Conservation (phyloP, 2,797 vertebrate genomes). For the Taeniopygia guttata region DNA sequence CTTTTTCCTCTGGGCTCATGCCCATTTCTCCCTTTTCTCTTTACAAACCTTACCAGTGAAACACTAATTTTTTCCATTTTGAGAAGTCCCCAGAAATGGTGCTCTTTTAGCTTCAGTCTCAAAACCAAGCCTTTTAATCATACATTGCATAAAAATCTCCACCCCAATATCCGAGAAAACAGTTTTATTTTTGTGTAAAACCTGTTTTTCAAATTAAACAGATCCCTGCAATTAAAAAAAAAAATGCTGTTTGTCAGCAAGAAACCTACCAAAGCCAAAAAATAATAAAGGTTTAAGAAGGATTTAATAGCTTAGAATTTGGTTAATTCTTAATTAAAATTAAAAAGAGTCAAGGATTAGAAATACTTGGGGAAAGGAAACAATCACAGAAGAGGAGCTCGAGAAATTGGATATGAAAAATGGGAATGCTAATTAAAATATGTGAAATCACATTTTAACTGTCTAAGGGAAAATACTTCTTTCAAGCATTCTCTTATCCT, state of each 20-base stretch:
- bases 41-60: not conserved
- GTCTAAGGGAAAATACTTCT: not conserved
- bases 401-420: not conserved
- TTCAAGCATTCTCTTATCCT: not conserved
- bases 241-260: not conserved
- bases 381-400: not conserved
- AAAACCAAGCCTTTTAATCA: not conserved
- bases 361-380: not conserved
- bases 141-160: not conserved
- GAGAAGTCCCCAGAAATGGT: not conserved
- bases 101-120: not conserved
- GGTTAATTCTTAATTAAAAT: not conserved
- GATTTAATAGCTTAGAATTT: not conserved
- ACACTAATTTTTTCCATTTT: not conserved
- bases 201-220: not conserved
- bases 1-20: not conserved
- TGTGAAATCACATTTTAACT: not conserved
- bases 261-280: not conserved
- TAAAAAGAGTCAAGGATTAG: not conserved
- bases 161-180: not conserved
- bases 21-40: not conserved
- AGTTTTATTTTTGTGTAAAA: not conserved
- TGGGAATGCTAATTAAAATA: not conserved
- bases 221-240: not conserved
- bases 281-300: not conserved